Percentiles rank a stretch among this genome's conserved stretches.
phyloP scores from a whole-genome alignment of 2,888 invertebrate species.

The Zaprionus obscuricornis region DNA sequence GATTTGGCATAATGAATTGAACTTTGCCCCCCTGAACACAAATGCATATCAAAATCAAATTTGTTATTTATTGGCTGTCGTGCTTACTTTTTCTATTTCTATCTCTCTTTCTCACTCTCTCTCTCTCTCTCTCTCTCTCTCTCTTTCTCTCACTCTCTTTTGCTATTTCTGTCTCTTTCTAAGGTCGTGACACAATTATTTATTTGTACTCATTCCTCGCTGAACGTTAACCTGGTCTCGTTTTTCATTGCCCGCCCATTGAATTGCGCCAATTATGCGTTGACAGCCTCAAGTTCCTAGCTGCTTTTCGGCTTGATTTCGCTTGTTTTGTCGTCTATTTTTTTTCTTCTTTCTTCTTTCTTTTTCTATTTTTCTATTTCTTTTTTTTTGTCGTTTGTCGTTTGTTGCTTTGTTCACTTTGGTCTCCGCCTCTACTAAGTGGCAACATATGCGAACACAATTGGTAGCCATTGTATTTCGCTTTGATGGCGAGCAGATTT shows the following conservation, averaged over 20 bases:
- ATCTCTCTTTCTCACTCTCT: no score
- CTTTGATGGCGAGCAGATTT: constrained; percentile 30
- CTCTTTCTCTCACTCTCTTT: no score
- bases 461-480: constrained; percentile 42
- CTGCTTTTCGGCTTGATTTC: constrained; percentile 8
- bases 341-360: no score
- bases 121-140: no score
- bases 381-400: no score
- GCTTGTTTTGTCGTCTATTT: no score
- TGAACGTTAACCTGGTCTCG: constrained; percentile 48
- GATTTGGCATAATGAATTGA: constrained; percentile 24
- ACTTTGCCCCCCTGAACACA: constrained; percentile 39
- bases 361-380: no score
- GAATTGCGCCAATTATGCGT: constrained; percentile 72
- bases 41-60: constrained; percentile 68
- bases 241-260: constrained; percentile 63
- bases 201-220: constrained; percentile 55
- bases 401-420: not conserved
- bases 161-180: constrained; percentile 3
- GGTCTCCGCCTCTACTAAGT: constrained; percentile 27
- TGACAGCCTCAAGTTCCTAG: constrained; percentile 62
- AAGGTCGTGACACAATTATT: constrained; percentile 51
- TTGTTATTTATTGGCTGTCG: constrained; percentile 64
- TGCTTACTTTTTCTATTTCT: no score
- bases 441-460: constrained; percentile 43